These are phyloP conservation scores for Mesitornis unicolor DNA, from an alignment of 2,113 vertebrate genomes.

Conservation along the genomic window DNA sequence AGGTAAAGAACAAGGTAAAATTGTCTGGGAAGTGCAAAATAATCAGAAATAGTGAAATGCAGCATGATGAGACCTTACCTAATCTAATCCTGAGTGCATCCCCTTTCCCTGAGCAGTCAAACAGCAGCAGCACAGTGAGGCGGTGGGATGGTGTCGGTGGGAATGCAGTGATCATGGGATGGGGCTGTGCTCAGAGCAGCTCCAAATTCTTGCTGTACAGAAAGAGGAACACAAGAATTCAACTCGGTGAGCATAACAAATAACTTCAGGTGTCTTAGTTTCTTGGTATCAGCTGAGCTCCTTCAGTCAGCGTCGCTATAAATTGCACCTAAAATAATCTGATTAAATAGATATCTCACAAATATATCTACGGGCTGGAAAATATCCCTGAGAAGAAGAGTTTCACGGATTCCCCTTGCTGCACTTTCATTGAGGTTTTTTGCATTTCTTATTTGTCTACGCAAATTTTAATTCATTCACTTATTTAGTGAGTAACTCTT, in stretches of 20 bases:
- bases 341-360: background rate
- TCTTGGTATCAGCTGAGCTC: background rate
- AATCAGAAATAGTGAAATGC: background rate
- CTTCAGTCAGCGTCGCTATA: background rate
- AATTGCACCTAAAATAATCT: background rate
- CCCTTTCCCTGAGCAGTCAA: background rate
- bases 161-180: background rate
- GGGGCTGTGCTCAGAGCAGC: background rate
- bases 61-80: background rate
- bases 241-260: background rate
- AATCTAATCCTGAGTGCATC: fast-evolving
- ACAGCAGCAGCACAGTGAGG: background rate
- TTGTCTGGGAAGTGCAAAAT: background rate
- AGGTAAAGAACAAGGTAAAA: background rate
- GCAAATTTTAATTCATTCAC: background rate
- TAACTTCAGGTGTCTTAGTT: background rate
- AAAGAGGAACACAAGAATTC: background rate
- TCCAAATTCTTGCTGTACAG: background rate
- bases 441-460: background rate
- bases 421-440: background rate
- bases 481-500: background rate
- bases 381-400: background rate
- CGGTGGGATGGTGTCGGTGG: background rate
- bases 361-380: background rate
- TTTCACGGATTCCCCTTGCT: background rate